A percentile compares a stretch with the other conserved stretches of the same genome.
Evolutionary conservation across 2,113 vertebrate genomes (phyloP).

Genomic region (Boulengerochromis microlepis): DNA sequence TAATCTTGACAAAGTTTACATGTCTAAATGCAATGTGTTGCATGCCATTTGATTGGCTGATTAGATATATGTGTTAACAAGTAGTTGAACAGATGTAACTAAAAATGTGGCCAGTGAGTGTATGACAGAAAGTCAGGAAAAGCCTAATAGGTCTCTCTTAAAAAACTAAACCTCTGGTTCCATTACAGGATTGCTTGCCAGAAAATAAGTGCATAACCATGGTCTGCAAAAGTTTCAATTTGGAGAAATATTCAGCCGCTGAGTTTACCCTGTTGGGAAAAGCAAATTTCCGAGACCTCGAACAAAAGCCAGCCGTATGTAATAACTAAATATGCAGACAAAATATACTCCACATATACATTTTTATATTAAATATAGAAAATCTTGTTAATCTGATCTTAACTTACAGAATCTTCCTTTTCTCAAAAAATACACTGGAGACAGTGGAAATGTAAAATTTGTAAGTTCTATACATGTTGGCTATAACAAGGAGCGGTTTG

Average conservation of each 20-base stretch:
- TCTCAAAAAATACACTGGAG: constrained; percentile 26
- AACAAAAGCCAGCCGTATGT: neutral
- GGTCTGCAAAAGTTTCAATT: constrained; percentile 18
- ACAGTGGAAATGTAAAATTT: neutral
- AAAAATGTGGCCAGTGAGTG: neutral
- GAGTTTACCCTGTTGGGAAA: constrained; percentile 25
- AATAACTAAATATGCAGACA: neutral
- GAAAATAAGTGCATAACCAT: neutral
- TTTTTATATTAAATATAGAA: neutral
- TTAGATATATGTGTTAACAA: neutral
- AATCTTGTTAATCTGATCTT: neutral
- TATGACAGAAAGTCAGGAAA: neutral
- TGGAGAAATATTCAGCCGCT: neutral
- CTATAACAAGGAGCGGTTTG: constrained; percentile 12
- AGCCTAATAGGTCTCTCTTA: neutral
- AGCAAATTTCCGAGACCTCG: constrained; percentile 16
- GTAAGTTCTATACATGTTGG: constrained; percentile 16
- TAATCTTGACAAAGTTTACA: neutral
- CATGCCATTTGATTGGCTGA: neutral
- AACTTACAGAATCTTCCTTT: constrained; percentile 31
- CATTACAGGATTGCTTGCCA: constrained; percentile 33
- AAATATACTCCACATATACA: neutral
- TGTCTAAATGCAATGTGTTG: neutral
- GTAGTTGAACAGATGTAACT: neutral
- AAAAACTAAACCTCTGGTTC: neutral